Percentiles rank a stretch among this genome's conserved stretches.
Conservation (phyloP, 1,140 invertebrate genomes). For the Agrilus planipennis region DNA sequence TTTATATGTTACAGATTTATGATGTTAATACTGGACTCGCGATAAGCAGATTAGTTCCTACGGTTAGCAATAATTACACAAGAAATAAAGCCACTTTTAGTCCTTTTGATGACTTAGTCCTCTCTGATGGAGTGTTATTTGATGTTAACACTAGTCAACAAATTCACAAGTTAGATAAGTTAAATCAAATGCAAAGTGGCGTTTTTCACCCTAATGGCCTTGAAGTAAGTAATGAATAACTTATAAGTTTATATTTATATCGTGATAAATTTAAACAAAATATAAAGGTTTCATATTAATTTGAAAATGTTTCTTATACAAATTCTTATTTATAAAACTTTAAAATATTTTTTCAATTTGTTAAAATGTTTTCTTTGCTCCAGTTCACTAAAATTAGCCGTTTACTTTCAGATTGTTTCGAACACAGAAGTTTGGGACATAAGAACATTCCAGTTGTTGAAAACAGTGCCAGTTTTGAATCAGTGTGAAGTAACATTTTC, state of each 20-base stretch:
- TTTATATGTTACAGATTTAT: constrained; percentile 59
- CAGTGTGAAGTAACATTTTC: constrained; percentile 72
- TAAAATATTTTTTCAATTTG: constrained; percentile 8
- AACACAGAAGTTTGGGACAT: constrained; percentile 93
- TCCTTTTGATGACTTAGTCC: constrained; percentile 83
- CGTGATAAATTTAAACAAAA: too few relatives aligned
- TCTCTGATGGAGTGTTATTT: constrained; percentile 94
- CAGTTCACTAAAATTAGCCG: too few relatives aligned
- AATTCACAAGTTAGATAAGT: constrained; percentile 96
- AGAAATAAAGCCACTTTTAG: constrained; percentile 91
- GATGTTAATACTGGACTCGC: constrained; percentile 73
- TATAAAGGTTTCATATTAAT: too few relatives aligned
- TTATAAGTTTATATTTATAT: too few relatives aligned
- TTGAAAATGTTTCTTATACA: too few relatives aligned
- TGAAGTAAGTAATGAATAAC: too few relatives aligned
- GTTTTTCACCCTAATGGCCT: constrained; percentile 95
- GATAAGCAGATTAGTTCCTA: constrained; percentile 61
- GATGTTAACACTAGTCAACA: constrained; percentile 78
- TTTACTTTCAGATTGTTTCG: too few relatives aligned
- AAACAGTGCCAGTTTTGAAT: constrained; percentile 85
- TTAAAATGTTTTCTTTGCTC: constrained; percentile 10
- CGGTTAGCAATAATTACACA: constrained; percentile 81
- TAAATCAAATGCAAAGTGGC: constrained; percentile 88
- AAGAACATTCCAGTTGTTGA: constrained; percentile 83
- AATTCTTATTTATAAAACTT: too few relatives aligned